These are phyloP conservation scores for Eulemur rufifrons DNA, from an alignment of 2,113 vertebrate species.

Conservation along the genomic window DNA sequence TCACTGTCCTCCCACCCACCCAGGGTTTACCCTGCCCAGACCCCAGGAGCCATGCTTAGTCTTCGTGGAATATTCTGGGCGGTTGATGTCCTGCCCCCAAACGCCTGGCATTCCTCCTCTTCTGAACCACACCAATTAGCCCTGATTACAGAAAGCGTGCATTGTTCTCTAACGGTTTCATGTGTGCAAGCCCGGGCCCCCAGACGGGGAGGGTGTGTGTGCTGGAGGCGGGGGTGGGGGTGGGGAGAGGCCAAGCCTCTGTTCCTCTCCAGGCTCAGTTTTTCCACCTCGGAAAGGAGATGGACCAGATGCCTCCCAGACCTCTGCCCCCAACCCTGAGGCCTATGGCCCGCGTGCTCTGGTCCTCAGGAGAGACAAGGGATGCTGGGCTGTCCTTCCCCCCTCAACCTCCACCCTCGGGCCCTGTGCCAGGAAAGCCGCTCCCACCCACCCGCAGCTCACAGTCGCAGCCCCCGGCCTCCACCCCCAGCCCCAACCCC, in stretches of 20 bases:
- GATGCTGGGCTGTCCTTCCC: neutral
- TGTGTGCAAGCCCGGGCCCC: neutral
- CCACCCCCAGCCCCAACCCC: slow-evolving; percentile 35
- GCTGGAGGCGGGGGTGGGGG: neutral
- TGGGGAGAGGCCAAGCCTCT: neutral
- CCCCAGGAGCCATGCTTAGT: neutral
- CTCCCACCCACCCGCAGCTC: neutral
- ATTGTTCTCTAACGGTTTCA: slow-evolving; percentile 32
- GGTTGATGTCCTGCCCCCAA: neutral
- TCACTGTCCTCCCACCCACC: neutral
- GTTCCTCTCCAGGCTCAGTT: neutral
- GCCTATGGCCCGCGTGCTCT: neutral
- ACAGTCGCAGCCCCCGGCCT: slow-evolving; percentile 1
- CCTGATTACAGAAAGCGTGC: slow-evolving; percentile 67
- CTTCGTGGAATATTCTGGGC: neutral
- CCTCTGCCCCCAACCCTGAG: neutral
- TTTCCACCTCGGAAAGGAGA: neutral
- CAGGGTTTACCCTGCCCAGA: neutral
- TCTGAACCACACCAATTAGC: slow-evolving; percentile 60
- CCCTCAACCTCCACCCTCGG: neutral
- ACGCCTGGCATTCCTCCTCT: neutral
- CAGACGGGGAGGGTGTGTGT: neutral
- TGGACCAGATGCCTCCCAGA: neutral
- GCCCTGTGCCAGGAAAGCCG: slow-evolving; percentile 23
- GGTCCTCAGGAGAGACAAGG: neutral